Base-by-base conservation (phyloP, 1,140 invertebrate genomes). In the Drosophila kikkawai region DNA sequence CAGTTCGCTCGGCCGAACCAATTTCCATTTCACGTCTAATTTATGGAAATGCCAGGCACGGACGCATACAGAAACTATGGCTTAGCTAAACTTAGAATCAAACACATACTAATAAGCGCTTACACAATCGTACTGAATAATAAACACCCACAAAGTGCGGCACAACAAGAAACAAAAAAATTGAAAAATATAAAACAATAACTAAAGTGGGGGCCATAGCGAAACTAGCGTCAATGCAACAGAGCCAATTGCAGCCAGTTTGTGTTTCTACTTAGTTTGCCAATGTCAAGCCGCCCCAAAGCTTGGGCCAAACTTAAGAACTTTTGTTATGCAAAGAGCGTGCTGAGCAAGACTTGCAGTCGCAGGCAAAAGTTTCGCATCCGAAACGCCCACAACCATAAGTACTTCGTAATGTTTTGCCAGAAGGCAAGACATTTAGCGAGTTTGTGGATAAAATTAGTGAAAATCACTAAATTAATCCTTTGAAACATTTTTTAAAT, bases 311-410 rank as follows among this genome's bases (percentile, higher is more conserved):
- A 82, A 59, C 82, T 82, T 79, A 83, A 83, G 84, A 87, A 87
- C 77, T 80, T 83, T 87, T 70, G 86, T 88, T 88, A 88, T 88
- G 84, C 85, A 90, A 75, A 88, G 73, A 79, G 83, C 77, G 77
- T 75, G 75, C 50, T 13, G 34, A 12, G 17, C 12, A 29, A 48
- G 32, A 57, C 36, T 69, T 71, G 68, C 75, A 88, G 53, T 74
- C 47, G 71, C 47, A 63, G 53, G 56, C 45, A 55, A 69, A 65
- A 82, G 55, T 68, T 67, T 71, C 44, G 41, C 22, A 42, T 56
- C 53, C 45, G 42, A n/a, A 45, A 79, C 82, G 58, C 83, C 77
- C 78, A 79, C 79, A 58, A 64, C 53, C 48, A 53, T 29, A 42
- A 44, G 53, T 59, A 29, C 65, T 82, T 86, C 65, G 79, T 86